Conservation (phyloP, 2,113 vertebrate genomes). For the Perognathus longimembris region DNA sequence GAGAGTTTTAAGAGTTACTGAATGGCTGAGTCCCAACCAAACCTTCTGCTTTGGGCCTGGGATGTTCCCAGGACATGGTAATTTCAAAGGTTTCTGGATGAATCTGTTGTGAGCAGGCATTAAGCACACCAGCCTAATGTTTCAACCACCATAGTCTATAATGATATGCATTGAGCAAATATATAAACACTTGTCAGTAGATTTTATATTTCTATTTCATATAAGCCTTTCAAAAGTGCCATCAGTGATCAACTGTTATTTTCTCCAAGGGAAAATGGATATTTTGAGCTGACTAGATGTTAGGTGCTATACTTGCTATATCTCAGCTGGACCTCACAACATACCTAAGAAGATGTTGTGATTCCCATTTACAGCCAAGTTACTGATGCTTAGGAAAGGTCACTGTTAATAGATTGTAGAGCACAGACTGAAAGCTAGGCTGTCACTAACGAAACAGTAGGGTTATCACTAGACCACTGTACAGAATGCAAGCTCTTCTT, state of each 20-base stretch:
- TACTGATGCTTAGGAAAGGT: not conserved
- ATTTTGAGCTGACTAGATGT: conserved; percentile 10
- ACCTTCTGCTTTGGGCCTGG: not conserved
- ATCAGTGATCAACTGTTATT: conserved; percentile 30
- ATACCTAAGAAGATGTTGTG: not conserved
- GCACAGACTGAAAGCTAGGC: not conserved
- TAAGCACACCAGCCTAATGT: not conserved
- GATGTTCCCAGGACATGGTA: not conserved
- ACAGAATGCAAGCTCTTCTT: not conserved
- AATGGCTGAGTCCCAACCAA: not conserved
- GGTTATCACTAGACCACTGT: not conserved
- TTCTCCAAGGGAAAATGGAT: not conserved
- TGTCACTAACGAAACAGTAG: not conserved
- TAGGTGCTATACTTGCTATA: not conserved
- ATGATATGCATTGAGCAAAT: conserved; percentile 4
- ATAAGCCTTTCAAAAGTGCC: not conserved
- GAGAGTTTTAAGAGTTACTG: not conserved
- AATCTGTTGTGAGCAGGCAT: conserved; percentile 13
- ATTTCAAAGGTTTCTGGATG: not conserved
- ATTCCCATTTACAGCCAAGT: not conserved
- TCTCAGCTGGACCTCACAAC: not conserved
- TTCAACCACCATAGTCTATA: not conserved
- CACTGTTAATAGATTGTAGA: not conserved
- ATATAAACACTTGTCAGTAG: not conserved
- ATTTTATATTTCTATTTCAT: conserved; percentile 40